Evolutionary conservation across 1,140 invertebrate genomes (phyloP), one percentile per base, ranked within the genome.

Genomic region (Carcinoscorpius rotundicauda): DNA sequence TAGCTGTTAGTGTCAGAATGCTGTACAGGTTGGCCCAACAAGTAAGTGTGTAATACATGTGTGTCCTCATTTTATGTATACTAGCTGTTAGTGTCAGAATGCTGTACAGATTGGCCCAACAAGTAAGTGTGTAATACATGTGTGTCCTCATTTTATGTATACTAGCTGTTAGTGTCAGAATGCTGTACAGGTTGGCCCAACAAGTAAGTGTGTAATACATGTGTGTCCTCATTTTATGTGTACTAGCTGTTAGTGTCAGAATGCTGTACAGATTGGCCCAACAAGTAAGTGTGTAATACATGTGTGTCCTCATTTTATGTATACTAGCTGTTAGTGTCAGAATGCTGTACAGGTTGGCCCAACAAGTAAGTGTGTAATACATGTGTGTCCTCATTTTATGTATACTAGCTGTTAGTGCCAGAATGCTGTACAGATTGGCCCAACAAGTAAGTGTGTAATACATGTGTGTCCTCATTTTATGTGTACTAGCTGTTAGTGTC

Each of bases 1-100:
- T n/a, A 4, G 95, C 95, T 48, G 90, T 96, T 6, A 97, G 91
- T 76, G 93, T 96, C 0, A 82, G 94, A 60, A 96, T 97, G 90
- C 79, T 99, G 3, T 93, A 98, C 77, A 83, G 88, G 69, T 75
- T 97, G n/a, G 94, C 93, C 52, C 79, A 83, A 69, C 75, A 78
- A 68, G 73, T 74, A 66, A 55, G 29, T 2, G 29, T 29, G 29
- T 29, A 0, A 29, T 29, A 2, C 29, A 29, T 29, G 29, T 29
- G 29, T 29, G 29, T 29, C 29, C 29, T 29, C 29, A 29, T 29
- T n/a, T n/a, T n/a, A n/a, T n/a, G n/a, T n/a, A n/a, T n/a, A n/a
- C n/a, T n/a, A 4, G 95, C 95, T 48, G 90, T 96, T 6, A 97
- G 91, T 76, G 93, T 96, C 0, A 82, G 94, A 60, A 96, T 97